These are phyloP conservation scores for Anthopleura sola DNA, from an alignment of 64 coral and sea anemone species.

Conservation along the genomic window DNA sequence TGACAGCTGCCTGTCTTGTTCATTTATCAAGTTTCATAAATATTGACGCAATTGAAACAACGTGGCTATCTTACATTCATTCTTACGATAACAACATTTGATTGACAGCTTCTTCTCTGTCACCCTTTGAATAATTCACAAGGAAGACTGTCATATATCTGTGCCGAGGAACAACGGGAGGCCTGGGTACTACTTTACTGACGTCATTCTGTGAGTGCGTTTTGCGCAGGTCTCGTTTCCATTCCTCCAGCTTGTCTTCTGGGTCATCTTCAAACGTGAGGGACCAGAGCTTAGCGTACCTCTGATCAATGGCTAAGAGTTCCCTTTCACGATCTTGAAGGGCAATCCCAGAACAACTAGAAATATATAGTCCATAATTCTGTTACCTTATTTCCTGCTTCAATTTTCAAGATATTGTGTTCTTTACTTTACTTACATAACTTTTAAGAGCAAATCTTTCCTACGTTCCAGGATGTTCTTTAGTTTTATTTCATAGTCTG, in stretches of 20 bases:
- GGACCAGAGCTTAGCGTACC: conserved; percentile 9
- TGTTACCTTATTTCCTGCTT: no score
- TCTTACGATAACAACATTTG: no score
- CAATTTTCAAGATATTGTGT: background rate
- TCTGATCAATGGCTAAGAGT: background rate
- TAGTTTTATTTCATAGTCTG: background rate
- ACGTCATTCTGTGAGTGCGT: background rate
- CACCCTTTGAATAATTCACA: background rate
- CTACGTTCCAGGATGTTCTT: background rate
- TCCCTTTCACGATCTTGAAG: conserved; percentile 1
- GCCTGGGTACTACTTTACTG: conserved; percentile 7
- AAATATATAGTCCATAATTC: no score
- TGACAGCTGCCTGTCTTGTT: background rate
- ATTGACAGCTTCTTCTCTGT: no score
- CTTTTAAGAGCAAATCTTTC: background rate
- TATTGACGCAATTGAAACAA: no score
- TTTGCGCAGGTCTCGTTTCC: conserved; percentile 19
- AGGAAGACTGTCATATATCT: background rate
- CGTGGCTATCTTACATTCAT: no score
- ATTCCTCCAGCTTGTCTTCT: background rate
- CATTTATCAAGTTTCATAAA: background rate
- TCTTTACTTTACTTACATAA: background rate
- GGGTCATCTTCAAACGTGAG: conserved; percentile 17
- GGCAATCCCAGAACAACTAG: background rate
- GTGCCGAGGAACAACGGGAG: no score